phyloP scores from a whole-genome alignment of 2,888 invertebrate genomes.

The Nomada fucata region DNA sequence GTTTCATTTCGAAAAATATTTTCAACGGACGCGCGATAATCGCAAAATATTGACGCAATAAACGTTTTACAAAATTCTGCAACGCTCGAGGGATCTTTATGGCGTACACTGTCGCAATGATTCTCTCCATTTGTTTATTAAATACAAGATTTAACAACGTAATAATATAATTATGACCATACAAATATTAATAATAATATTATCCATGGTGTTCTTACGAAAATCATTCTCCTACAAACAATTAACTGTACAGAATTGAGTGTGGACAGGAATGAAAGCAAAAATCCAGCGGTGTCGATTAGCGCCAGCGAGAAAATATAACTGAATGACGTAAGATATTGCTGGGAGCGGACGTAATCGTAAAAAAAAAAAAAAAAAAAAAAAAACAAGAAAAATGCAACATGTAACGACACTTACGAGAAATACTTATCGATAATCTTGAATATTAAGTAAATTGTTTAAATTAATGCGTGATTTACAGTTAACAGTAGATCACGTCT shows the following conservation, averaged over 20 bases:
- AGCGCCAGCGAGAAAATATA: constrained; percentile 38
- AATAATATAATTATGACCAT: constrained; percentile 57
- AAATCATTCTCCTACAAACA: constrained; percentile 46
- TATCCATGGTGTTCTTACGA: constrained; percentile 46
- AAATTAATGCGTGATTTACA: constrained; percentile 29
- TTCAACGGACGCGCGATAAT: background rate
- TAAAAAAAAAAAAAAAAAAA: constrained; percentile 8
- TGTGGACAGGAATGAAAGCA: constrained; percentile 40
- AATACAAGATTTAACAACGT: constrained; percentile 76
- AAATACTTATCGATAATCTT: constrained; percentile 15
- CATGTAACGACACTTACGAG: constrained; percentile 30
- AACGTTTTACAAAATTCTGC: background rate
- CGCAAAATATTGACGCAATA: background rate
- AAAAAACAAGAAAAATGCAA: background rate
- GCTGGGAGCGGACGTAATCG: constrained; percentile 16
- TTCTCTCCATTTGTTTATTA: constrained; percentile 73
- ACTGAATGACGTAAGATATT: constrained; percentile 24
- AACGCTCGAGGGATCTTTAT: background rate
- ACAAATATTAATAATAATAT: constrained; percentile 57
- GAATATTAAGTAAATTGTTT: constrained; percentile 10
- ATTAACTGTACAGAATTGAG: constrained; percentile 65
- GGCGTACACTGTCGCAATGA: background rate
- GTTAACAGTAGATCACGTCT: constrained; percentile 31
- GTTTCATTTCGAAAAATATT: too few relatives aligned
- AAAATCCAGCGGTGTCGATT: constrained; percentile 27